These are phyloP conservation scores for Crenichthys baileyi DNA, from an alignment of 2,797 vertebrate species.

Conservation along the genomic window DNA sequence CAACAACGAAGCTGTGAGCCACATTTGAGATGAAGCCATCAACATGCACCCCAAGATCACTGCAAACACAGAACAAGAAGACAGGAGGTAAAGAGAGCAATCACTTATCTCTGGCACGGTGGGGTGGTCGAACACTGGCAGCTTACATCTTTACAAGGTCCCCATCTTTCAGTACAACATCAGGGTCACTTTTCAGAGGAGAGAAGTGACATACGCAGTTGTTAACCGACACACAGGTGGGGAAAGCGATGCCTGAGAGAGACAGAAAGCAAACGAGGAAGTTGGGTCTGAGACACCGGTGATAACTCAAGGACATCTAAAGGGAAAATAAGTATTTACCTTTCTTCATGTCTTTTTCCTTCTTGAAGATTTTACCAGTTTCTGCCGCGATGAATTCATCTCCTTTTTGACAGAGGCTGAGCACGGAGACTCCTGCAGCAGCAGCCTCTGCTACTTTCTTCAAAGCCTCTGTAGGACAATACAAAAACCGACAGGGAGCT, in stretches of 20 bases:
- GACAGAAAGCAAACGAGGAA: background rate
- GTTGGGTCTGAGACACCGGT: slow-evolving; percentile 4
- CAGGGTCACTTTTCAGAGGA: slow-evolving; percentile 95
- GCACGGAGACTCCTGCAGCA: slow-evolving; percentile 84
- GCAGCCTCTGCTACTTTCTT: slow-evolving; percentile 86
- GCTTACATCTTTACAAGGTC: slow-evolving; percentile 97
- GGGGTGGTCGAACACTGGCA: background rate
- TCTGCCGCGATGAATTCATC: slow-evolving; percentile 93
- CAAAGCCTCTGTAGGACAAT: slow-evolving; percentile 84
- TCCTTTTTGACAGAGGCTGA: slow-evolving; percentile 92
- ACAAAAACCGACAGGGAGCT: background rate
- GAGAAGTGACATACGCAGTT: slow-evolving; percentile 98
- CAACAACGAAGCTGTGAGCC: slow-evolving; percentile 93
- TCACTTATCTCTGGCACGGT: background rate
- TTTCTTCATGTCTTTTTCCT: slow-evolving; percentile 99
- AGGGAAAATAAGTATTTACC: slow-evolving; percentile 69
- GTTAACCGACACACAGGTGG: slow-evolving; percentile 96
- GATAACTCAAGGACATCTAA: background rate
- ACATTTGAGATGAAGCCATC: slow-evolving; percentile 97
- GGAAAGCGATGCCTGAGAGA: slow-evolving; percentile 91
- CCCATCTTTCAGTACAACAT: slow-evolving; percentile 91
- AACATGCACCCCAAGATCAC: slow-evolving; percentile 95
- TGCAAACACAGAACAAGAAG: slow-evolving; percentile 61
- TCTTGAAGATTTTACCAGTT: slow-evolving; percentile 97
- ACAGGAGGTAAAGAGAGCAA: background rate